A percentile compares a stretch with the other conserved stretches of the same genome.
Evolutionary conservation across 2,113 vertebrate genomes (phyloP).

Genomic region (Cathartes aura): DNA sequence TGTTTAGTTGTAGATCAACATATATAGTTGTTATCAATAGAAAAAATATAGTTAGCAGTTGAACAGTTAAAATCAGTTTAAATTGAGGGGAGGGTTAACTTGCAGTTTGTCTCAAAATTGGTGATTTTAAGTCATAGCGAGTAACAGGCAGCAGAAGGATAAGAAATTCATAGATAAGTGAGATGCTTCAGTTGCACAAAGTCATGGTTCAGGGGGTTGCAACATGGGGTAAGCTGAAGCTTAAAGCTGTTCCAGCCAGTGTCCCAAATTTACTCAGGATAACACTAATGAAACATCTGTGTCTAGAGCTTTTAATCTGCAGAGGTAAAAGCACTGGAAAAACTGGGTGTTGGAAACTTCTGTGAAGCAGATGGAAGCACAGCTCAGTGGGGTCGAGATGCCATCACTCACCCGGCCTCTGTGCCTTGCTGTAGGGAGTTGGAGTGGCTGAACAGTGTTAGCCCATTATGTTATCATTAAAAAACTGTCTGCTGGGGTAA

Average conservation of each 20-base stretch:
- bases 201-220: neutral
- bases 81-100: neutral
- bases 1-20: neutral
- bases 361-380: neutral
- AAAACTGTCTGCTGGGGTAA: neutral
- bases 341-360: neutral
- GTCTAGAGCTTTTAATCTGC: neutral
- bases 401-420: neutral
- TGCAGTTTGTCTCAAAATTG: neutral
- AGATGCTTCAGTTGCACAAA: neutral
- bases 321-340: neutral
- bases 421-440: neutral
- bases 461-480: accelerated
- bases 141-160: neutral
- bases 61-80: neutral
- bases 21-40: neutral
- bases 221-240: neutral
- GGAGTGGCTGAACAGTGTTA: neutral
- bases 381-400: neutral
- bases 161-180: neutral
- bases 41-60: neutral
- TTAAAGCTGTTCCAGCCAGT: neutral
- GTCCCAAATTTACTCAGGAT: neutral
- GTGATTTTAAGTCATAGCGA: neutral
- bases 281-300: neutral